Evolutionary conservation across 2,113 vertebrate genomes (phyloP).

Genomic region (Propithecus coquereli): DNA sequence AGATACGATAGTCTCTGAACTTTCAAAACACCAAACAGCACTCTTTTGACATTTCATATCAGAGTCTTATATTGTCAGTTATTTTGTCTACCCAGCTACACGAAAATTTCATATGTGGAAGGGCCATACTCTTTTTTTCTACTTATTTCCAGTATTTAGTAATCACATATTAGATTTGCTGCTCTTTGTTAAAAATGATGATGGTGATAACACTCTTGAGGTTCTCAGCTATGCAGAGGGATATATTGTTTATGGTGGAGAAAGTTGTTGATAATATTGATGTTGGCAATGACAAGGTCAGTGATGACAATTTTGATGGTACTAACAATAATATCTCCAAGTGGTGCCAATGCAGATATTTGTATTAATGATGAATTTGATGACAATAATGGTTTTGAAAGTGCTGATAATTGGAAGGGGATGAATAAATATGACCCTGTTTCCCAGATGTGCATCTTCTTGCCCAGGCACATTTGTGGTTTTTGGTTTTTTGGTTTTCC

Average conservation of each 20-base stretch:
- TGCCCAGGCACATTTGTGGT: background rate
- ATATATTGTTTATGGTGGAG: background rate
- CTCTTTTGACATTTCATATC: background rate
- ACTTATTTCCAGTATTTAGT: background rate
- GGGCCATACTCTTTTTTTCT: background rate
- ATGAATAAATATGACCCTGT: background rate
- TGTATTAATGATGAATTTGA: background rate
- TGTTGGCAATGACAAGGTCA: background rate
- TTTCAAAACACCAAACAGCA: background rate
- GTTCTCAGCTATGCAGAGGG: background rate
- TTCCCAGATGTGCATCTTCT: background rate
- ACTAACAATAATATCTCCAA: background rate
- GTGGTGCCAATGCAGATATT: background rate
- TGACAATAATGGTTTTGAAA: background rate
- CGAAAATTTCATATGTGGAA: background rate
- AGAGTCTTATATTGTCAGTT: background rate
- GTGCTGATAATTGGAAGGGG: background rate
- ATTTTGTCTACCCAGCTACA: background rate
- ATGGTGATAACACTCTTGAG: background rate
- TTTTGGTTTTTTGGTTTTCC: background rate
- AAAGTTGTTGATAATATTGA: background rate
- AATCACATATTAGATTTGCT: background rate
- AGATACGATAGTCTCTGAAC: background rate
- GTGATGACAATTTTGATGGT: background rate
- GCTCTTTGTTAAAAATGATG: background rate